Base-by-base conservation (phyloP, 1,140 invertebrate genomes). In the Drosophila truncata region DNA sequence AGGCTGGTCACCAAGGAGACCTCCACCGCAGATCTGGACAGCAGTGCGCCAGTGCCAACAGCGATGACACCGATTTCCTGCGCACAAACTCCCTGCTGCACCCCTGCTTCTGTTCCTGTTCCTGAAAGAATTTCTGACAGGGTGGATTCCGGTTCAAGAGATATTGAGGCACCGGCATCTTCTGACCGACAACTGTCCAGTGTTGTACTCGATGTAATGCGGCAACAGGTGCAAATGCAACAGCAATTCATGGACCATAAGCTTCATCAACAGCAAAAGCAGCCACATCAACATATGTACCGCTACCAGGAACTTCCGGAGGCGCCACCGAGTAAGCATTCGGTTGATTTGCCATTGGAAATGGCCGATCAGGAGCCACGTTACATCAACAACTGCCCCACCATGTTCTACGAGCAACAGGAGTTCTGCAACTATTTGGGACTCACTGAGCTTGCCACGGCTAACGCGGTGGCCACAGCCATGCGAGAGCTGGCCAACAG, bases 361-460 rank as follows among this genome's bases (percentile, higher is more conserved):
- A 50, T 57, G 50, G 23, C 14, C 2, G 23, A 62, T 31, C 55
- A 37, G 14, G 35, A 29, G 9, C 18, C 35, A 6, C 25, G 54
- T n/a, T 63, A 39, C 44, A 31, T 23, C 13, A 71, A 69, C 27
- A 67, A 75, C 27, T 70, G 52, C n/a, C 65, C 73, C 9, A 74
- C 66, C 6, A 72, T 84, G 52, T 74, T 84, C 16, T 86, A 80
- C 77, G 73, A 92, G 60, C 91, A 92, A 55, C 91, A 92, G 14
- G 91, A 92, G 44, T 92, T 92, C 49, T 92, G 91, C 64, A 92
- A 87, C 64, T 92, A 92, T 54, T 47, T 92, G 14, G 91, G 91
- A 0, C 82, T 92, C 2, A 92, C 91, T 1, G 91, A 85, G 37
- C 49, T 87, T 37, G 76, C 91, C 8, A 92, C 87, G 7, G 88